phyloP scores from a whole-genome alignment of 2,113 vertebrate species.

The Corvus cornix region DNA sequence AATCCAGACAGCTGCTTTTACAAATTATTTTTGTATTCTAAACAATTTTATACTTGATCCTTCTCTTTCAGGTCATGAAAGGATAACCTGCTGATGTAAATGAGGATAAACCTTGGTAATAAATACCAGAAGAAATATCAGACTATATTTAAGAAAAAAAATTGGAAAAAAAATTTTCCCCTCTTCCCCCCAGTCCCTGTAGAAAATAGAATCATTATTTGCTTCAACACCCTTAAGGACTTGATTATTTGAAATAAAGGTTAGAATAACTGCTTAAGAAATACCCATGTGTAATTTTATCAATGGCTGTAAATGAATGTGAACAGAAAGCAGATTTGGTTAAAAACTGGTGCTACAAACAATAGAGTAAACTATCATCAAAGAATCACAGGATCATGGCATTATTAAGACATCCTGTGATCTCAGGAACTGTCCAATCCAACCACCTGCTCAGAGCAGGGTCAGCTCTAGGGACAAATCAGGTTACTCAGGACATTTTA shows the following conservation, averaged over 20 bases:
- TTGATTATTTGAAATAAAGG: background rate
- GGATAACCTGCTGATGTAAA: background rate
- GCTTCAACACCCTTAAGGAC: background rate
- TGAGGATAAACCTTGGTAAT: background rate
- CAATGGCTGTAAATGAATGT: background rate
- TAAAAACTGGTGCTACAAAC: background rate
- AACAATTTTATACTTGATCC: background rate
- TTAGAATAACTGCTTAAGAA: background rate
- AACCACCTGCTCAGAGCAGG: background rate
- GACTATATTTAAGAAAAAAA: background rate
- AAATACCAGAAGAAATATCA: background rate
- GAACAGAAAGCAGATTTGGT: background rate
- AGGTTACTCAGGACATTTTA: background rate
- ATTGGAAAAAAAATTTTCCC: background rate
- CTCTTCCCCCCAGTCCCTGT: accelerated
- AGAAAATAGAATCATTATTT: background rate
- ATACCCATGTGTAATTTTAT: background rate
- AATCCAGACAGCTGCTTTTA: background rate
- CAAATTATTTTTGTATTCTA: background rate
- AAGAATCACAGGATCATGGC: background rate
- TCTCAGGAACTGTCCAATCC: background rate
- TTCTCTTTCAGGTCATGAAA: background rate
- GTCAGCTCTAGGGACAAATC: background rate
- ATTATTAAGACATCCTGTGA: background rate
- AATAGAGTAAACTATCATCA: background rate